Evolutionary conservation across 2,888 invertebrate species (phyloP), one percentile per base, ranked within the genome.

Genomic region (Tholera decimalis): DNA sequence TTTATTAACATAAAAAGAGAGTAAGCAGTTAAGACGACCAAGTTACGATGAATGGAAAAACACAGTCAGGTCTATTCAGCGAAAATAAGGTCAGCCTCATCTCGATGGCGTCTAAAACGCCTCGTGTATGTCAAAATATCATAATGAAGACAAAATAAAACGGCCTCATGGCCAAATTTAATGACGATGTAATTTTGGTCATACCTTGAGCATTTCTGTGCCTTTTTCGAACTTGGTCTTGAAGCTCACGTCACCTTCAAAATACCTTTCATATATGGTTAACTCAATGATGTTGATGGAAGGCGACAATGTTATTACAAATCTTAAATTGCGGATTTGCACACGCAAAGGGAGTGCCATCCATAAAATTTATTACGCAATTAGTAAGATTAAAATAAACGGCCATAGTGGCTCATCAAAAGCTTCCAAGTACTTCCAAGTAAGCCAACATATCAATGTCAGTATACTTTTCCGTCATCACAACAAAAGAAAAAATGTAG

Each of bases 271-370:
- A 72, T 72, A 50, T 72, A 62, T 55, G 66, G 66, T 61, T 57
- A 51, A n/a, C n/a, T 57, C 44, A 49, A 64, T 60, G 47, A 65
- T 53, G 39, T 59, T 56, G 47, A 41, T 64, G 51, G 66, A 77
- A 54, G 75, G 59, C 59, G 33, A 49, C 59, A 65, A 47, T 35
- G 61, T 50, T 59, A 61, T 77, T 60, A 76, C 77, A 82, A 88
- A 86, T 83, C 83, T 78, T 79, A 54, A 59, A 65, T 77, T 64
- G 44, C 22, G 22, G 76, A 83, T 85, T 83, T 68, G 71, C 75
- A 79, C 90, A 88, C 91, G 89, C 88, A 83, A 90, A 82, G 88
- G 90, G 90, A 84, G 90, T 86, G 87, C 74, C 83, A 28, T 61
- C 75, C 82, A 65, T 75, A 83, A 83, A 54, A 62, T 87, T 84